These are phyloP conservation scores for Hapalemur alaotrensis DNA, from an alignment of 2,797 vertebrate genomes.

Conservation along the genomic window DNA sequence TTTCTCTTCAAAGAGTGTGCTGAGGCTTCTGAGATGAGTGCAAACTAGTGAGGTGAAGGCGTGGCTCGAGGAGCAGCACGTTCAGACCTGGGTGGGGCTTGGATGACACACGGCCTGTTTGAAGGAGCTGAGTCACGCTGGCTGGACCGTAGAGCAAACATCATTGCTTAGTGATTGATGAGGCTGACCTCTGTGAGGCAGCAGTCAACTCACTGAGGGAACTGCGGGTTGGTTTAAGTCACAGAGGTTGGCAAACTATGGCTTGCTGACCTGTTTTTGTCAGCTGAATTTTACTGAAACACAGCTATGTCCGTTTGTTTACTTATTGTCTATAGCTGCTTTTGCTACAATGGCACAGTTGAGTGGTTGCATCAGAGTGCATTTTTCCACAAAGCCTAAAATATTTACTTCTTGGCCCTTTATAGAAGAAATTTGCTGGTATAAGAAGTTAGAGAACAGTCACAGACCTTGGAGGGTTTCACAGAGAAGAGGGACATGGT, in stretches of 20 bases:
- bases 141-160: not conserved
- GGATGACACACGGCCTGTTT: not conserved
- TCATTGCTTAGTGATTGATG: not conserved
- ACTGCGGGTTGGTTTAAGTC: not conserved
- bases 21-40: conserved; percentile 1
- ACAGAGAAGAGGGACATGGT: not conserved
- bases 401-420: not conserved
- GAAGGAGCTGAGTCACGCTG: not conserved
- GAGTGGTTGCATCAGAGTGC: not conserved
- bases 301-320: not conserved
- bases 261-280: not conserved
- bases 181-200: not conserved
- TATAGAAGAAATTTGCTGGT: not conserved
- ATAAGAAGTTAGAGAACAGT: not conserved
- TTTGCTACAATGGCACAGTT: not conserved
- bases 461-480: not conserved
- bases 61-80: not conserved
- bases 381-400: not conserved
- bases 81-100: not conserved
- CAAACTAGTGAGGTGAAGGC: not conserved
- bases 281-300: not conserved
- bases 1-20: not conserved
- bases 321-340: not conserved
- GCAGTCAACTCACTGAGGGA: not conserved
- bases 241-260: not conserved